Evolutionary conservation across 2,113 vertebrate species (phyloP).

Genomic region (Hippopotamus amphibius): DNA sequence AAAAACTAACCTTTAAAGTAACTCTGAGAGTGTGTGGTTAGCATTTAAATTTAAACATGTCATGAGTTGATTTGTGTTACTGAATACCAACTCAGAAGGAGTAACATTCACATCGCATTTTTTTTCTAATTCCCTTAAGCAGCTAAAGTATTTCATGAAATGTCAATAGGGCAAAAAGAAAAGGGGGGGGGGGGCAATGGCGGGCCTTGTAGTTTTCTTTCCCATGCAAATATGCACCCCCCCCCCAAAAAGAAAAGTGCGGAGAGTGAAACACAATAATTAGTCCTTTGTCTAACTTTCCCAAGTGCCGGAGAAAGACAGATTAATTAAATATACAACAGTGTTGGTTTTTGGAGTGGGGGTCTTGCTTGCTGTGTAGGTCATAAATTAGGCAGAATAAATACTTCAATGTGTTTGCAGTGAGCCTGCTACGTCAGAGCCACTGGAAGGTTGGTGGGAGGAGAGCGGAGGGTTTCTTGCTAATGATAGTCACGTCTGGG

Average conservation of each 20-base stretch:
- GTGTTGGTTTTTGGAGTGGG: constrained; percentile 91
- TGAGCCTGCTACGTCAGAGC: constrained; percentile 87
- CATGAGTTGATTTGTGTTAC: constrained; percentile 92
- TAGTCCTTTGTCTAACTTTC: constrained; percentile 94
- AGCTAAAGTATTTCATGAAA: constrained; percentile 92
- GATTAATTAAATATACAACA: constrained; percentile 94
- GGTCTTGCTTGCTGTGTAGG: constrained; percentile 87
- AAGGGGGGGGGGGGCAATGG: constrained; percentile 66
- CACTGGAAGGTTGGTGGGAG: constrained; percentile 89
- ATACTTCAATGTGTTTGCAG: constrained; percentile 93
- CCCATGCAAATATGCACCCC: constrained; percentile 89
- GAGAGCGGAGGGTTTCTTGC: constrained; percentile 91
- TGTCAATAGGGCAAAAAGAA: constrained; percentile 89
- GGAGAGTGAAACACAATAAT: constrained; percentile 91
- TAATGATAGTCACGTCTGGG: constrained; percentile 98
- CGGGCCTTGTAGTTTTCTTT: constrained; percentile 85
- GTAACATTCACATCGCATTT: constrained; percentile 90
- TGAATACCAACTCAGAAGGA: constrained; percentile 91
- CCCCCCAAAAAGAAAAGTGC: constrained; percentile 85
- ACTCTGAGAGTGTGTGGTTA: constrained; percentile 94
- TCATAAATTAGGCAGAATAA: constrained; percentile 93
- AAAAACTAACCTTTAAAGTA: constrained; percentile 99
- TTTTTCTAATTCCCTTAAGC: constrained; percentile 91
- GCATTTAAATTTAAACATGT: constrained; percentile 96
- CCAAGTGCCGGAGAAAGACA: constrained; percentile 90